A percentile compares a stretch with the other conserved stretches of the same genome.
Conservation (phyloP, 1,140 invertebrate genomes). For the Aphidius gifuensis region DNA sequence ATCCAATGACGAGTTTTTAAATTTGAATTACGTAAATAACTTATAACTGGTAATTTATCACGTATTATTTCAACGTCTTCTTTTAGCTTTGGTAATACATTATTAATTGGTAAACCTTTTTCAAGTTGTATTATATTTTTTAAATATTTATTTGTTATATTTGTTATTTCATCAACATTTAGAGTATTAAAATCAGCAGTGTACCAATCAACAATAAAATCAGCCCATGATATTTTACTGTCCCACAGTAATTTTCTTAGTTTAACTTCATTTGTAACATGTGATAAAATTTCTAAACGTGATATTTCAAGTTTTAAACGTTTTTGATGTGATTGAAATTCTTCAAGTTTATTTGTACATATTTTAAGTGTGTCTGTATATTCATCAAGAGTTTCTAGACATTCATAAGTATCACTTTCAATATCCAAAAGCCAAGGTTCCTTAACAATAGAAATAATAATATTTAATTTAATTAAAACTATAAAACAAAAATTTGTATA, state of each 20-base stretch:
- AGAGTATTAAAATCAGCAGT: constrained; percentile 65
- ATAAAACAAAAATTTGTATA: background rate
- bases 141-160: constrained; percentile 63
- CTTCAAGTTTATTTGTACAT: constrained; percentile 63
- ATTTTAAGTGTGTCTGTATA: constrained; percentile 61
- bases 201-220: constrained; percentile 61
- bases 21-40: constrained; percentile 71
- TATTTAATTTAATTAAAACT: background rate
- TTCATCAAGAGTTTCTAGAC: constrained; percentile 61
- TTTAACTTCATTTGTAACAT: constrained; percentile 73
- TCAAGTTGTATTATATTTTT: constrained; percentile 75
- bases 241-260: constrained; percentile 76
- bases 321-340: constrained; percentile 69
- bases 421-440: constrained; percentile 71
- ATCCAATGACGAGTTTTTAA: constrained; percentile 78
- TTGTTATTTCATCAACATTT: constrained; percentile 68
- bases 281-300: constrained; percentile 75
- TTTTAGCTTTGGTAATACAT: constrained; percentile 71
- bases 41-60: constrained; percentile 72
- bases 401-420: constrained; percentile 64
- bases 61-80: constrained; percentile 74
- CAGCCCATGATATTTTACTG: constrained; percentile 69
- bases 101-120: constrained; percentile 73
- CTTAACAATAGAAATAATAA: constrained; percentile 46
- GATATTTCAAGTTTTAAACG: constrained; percentile 73